Base-by-base conservation (phyloP, 1,140 invertebrate species). In the Ceratosolen fusciceps region DNA sequence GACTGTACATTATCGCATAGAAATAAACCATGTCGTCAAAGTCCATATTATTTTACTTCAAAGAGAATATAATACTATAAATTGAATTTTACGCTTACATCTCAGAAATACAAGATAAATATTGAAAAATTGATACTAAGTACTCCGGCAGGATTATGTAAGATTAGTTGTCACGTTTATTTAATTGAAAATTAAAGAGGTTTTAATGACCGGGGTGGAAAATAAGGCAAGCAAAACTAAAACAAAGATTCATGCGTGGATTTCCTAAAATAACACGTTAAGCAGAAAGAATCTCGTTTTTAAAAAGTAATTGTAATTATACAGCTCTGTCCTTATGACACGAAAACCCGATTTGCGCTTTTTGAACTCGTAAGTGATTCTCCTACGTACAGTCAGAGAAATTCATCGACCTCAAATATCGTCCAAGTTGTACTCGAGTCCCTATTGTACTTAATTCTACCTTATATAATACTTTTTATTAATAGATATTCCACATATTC, bases 321-420 rank as follows among this genome's bases (percentile, higher is more conserved):
- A 84, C 84, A 78, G 83, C 79, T 31, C 37, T 88, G 86, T 86
- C 85, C 88, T 87, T 87, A 86, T 89, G 88, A 88, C 88, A 89
- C 88, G 85, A 88, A 88, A 89, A 89, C 87, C 87, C 82, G 84
- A 77, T 88, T 89, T 76, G 74, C 77, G 4, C 19, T 21, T 49
- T 71, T 47, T 26, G 14, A 21, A 37, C 26, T 47, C 1, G 10
- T 29, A 37, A n/a, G 4, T 26, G 12, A 52, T 52, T 52, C 4
- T 65, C 19, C 9, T 65, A 37, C 14, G 16, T 37, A 37, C 31
- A 21, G 39, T 65, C 56, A 62, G n/a, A 37, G 71, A 62, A 77
- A 70, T 58, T 67, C 26, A 39, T 21, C 68, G 76, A 71, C 54
- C 68, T 72, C 68, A 68, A 78, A 72, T 78, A 37, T 31, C 10